Evolutionary conservation across 2,888 invertebrate species (phyloP).

Genomic region (Cloeon dipterum): DNA sequence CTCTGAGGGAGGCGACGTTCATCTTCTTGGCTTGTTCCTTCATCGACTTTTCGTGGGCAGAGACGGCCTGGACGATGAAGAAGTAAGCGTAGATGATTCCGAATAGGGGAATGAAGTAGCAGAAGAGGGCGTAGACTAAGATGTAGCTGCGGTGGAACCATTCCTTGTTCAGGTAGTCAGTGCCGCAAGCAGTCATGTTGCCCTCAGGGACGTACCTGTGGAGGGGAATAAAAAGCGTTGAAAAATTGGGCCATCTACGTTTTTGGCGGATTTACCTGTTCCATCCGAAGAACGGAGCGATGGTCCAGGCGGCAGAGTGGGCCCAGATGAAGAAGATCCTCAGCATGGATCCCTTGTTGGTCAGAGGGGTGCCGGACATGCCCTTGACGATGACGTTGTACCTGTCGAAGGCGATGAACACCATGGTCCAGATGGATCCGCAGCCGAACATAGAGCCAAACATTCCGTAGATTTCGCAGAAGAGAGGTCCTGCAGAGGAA

Average conservation of each 20-base stretch:
- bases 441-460: conserved; percentile 75
- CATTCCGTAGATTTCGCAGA: conserved; percentile 73
- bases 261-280: conserved; percentile 28
- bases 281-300: conserved; percentile 74
- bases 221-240: background rate
- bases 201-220: conserved; percentile 37
- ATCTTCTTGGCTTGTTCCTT: conserved; percentile 82
- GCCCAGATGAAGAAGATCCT: conserved; percentile 59
- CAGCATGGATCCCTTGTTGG: conserved; percentile 52
- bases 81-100: conserved; percentile 34
- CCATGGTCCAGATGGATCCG: conserved; percentile 82
- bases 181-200: conserved; percentile 39
- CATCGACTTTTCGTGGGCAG: conserved; percentile 68
- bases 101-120: conserved; percentile 23
- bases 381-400: conserved; percentile 89
- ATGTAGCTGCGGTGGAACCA: conserved; percentile 29
- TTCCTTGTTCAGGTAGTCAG: conserved; percentile 27
- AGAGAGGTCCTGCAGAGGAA: conserved; percentile 39
- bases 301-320: conserved; percentile 54
- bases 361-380: conserved; percentile 62
- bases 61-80: conserved; percentile 45
- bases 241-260: background rate
- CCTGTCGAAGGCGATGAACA: conserved; percentile 78
- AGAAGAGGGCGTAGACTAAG: conserved; percentile 25
- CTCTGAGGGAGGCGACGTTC: conserved; percentile 73